Percentiles rank a stretch among this genome's conserved stretches.
These are phyloP conservation scores for Drosophila greeni DNA, from an alignment of 2,888 invertebrate species.

Conservation along the genomic window DNA sequence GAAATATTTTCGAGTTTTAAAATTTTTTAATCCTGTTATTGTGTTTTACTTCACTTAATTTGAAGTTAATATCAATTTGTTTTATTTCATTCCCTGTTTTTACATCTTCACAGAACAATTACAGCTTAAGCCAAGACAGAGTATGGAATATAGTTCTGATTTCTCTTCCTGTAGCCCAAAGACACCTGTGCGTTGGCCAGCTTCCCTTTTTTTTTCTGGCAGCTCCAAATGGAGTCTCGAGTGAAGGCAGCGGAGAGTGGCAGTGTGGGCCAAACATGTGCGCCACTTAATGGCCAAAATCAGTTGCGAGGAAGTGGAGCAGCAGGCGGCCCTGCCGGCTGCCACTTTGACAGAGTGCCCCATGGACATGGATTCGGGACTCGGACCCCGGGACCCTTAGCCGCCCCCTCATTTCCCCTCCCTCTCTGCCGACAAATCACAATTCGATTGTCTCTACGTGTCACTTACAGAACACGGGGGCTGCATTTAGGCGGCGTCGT, in stretches of 20 bases:
- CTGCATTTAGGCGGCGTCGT: conserved; percentile 56
- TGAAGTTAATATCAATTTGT: neutral
- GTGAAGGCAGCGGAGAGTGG: neutral
- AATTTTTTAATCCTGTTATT: no score
- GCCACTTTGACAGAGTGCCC: conserved; percentile 53
- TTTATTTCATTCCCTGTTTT: neutral
- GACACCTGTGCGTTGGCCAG: conserved; percentile 46
- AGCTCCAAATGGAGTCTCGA: conserved; percentile 16
- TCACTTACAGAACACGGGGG: conserved; percentile 65
- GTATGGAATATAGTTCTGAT: conserved; percentile 1
- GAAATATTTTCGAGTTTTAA: neutral
- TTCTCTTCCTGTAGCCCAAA: conserved; percentile 26
- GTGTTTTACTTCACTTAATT: neutral
- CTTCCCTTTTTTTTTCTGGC: conserved; percentile 16
- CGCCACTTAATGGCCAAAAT: conserved; percentile 61
- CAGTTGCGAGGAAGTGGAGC: conserved; percentile 44
- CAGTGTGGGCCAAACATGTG: conserved; percentile 44
- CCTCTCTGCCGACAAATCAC: conserved; percentile 59
- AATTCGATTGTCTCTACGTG: conserved; percentile 73
- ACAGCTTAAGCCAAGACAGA: neutral
- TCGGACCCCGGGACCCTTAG: neutral
- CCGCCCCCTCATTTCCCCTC: conserved; percentile 10
- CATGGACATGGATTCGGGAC: conserved; percentile 14
- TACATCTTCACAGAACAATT: neutral
- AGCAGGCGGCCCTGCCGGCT: conserved; percentile 19